These are phyloP conservation scores for Melitaea cinxia DNA, from an alignment of 1,140 invertebrate genomes.

Conservation along the genomic window DNA sequence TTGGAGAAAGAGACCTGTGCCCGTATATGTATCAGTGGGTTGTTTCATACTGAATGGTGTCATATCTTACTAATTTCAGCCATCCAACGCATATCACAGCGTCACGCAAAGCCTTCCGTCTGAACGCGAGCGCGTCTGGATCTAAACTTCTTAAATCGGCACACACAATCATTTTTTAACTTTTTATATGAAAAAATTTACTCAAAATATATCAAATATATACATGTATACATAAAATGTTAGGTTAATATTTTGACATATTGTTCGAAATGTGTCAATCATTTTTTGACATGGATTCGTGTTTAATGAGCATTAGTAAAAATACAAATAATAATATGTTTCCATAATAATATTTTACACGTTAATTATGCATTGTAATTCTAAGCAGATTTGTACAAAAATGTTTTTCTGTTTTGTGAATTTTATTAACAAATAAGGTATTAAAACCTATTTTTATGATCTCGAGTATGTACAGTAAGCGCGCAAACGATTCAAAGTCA, in stretches of 20 bases:
- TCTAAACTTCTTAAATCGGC: conserved; percentile 40
- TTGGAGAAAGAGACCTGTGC: too few species aligned
- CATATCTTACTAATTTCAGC: conserved; percentile 51
- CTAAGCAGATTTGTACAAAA: too few species aligned
- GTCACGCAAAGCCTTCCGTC: conserved; percentile 45
- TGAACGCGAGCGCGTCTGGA: conserved; percentile 38
- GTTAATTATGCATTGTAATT: too few species aligned
- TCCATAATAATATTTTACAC: too few species aligned
- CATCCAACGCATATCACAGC: conserved; percentile 56
- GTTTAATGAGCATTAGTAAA: neutral
- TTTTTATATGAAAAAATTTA: neutral
- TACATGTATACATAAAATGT: neutral
- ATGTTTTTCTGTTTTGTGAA: too few species aligned
- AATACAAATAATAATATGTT: too few species aligned
- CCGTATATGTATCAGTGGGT: too few species aligned
- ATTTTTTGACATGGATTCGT: neutral
- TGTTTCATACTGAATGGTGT: too few species aligned
- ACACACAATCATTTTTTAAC: conserved; percentile 39
- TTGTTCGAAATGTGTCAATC: neutral
- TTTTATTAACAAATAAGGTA: too few species aligned
- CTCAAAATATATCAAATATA: neutral
- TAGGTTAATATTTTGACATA: neutral
- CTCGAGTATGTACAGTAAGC: too few species aligned
- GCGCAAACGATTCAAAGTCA: too few species aligned
- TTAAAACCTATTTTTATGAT: too few species aligned